Percentiles rank a stretch among this genome's conserved stretches.
These are phyloP conservation scores for Rachycentron canadum DNA, from an alignment of 2,797 vertebrate species.

Conservation along the genomic window DNA sequence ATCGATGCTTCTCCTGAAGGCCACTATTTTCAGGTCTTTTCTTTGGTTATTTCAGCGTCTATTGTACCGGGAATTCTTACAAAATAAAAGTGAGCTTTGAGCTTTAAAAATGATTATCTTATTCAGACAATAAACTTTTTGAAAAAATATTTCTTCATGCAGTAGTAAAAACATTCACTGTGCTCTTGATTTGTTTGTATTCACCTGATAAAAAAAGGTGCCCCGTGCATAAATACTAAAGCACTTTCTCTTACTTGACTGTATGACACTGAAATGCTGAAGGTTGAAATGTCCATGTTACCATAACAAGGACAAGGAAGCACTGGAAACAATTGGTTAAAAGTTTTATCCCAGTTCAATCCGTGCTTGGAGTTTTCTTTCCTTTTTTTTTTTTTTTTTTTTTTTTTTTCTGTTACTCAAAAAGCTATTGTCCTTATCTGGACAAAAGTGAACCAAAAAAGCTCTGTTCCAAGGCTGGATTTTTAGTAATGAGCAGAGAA, in stretches of 20 bases:
- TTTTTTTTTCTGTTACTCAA: no score
- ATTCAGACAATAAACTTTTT: not conserved
- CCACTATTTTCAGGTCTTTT: not conserved
- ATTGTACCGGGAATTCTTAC: not conserved
- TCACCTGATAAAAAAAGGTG: not conserved
- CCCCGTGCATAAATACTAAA: not conserved
- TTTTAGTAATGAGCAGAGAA: not conserved
- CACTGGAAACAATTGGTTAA: not conserved
- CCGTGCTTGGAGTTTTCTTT: not conserved
- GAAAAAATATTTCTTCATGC: not conserved
- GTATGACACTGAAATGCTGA: no score
- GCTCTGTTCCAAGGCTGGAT: not conserved
- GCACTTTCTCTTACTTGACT: not conserved
- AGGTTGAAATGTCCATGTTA: no score
- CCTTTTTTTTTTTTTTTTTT: no score
- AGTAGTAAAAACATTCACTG: not conserved
- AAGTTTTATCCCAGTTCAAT: not conserved
- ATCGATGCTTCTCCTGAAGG: not conserved
- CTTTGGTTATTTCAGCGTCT: conserved; percentile 15
- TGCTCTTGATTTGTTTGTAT: not conserved
- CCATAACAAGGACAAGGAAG: not conserved
- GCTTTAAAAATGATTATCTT: not conserved
- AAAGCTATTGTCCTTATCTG: not conserved
- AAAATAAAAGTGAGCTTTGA: not conserved
- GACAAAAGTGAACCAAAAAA: not conserved